phyloP scores from a whole-genome alignment of 1,140 invertebrate species.

The Rhagoletis pomonella region DNA sequence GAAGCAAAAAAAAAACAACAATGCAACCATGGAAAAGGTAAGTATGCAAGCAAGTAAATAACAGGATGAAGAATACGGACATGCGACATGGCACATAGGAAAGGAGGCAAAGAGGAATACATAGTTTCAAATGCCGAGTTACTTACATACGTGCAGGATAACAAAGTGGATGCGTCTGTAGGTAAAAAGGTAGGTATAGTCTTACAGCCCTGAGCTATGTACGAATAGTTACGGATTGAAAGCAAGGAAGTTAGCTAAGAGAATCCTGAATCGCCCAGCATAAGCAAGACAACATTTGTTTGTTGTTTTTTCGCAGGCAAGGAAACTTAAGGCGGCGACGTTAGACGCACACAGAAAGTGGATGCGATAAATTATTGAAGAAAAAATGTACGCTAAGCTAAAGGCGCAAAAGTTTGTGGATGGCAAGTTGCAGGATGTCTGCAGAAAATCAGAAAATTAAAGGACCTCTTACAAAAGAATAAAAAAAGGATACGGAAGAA shows the following conservation, averaged over 20 bases:
- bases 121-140: constrained; percentile 16
- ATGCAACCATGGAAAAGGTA: neutral
- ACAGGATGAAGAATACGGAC: neutral
- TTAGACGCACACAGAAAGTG: neutral
- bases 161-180: neutral
- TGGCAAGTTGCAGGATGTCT: too few relatives aligned
- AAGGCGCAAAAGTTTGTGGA: too few relatives aligned
- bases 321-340: neutral
- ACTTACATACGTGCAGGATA: neutral
- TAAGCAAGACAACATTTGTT: too few relatives aligned
- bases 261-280: too few relatives aligned
- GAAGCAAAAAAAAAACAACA: constrained; percentile 13
- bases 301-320: neutral
- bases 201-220: neutral
- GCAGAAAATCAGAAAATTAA: too few relatives aligned
- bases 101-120: neutral
- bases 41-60: constrained; percentile 22
- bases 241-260: too few relatives aligned
- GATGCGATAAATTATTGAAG: neutral
- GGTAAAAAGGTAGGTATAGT: neutral
- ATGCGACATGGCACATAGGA: too few relatives aligned
- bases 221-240: too few relatives aligned
- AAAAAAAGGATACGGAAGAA: too few relatives aligned
- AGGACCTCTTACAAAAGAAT: too few relatives aligned
- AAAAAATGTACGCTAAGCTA: too few relatives aligned